A percentile compares a stretch with the other conserved stretches of the same genome.
Conservation (phyloP, 2,888 invertebrate species). For the Neocrepidodera transversa region DNA sequence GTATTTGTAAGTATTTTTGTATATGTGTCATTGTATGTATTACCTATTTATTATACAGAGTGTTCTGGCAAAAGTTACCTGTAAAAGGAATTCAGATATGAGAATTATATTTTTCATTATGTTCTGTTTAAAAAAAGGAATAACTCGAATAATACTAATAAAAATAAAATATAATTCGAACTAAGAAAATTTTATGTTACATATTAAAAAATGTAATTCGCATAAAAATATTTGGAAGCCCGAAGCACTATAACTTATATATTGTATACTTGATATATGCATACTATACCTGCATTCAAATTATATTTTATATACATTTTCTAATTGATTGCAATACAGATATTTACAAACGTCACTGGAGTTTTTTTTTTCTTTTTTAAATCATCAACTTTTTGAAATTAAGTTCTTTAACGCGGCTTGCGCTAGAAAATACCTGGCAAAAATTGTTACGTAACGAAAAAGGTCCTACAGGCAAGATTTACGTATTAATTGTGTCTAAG, state of each 20-base stretch:
- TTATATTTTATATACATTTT: slow-evolving; percentile 47
- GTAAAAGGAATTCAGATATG: background rate
- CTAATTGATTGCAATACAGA: slow-evolving; percentile 41
- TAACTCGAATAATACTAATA: too few species aligned
- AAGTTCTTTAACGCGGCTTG: background rate
- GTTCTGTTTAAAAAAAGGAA: too few species aligned
- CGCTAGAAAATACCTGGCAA: too few species aligned
- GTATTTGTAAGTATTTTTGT: slow-evolving; percentile 35
- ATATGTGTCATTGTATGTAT: slow-evolving; percentile 40
- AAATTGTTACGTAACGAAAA: too few species aligned
- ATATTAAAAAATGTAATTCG: too few species aligned
- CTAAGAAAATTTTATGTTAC: background rate
- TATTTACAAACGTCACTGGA: slow-evolving; percentile 18
- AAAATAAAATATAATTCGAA: too few species aligned
- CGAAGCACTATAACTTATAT: slow-evolving; percentile 13
- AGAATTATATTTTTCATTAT: too few species aligned
- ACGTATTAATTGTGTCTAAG: too few species aligned
- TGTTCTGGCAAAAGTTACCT: slow-evolving; percentile 20
- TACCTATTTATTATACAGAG: slow-evolving; percentile 28
- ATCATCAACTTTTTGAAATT: too few species aligned
- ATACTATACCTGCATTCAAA: slow-evolving; percentile 37
- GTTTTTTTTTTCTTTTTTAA: background rate
- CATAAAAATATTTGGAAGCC: slow-evolving; percentile 4
- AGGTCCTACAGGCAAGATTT: too few species aligned
- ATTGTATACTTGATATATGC: slow-evolving; percentile 30